Evolutionary conservation across 2,113 vertebrate genomes (phyloP).

Genomic region (Pomatostomus ruficeps): DNA sequence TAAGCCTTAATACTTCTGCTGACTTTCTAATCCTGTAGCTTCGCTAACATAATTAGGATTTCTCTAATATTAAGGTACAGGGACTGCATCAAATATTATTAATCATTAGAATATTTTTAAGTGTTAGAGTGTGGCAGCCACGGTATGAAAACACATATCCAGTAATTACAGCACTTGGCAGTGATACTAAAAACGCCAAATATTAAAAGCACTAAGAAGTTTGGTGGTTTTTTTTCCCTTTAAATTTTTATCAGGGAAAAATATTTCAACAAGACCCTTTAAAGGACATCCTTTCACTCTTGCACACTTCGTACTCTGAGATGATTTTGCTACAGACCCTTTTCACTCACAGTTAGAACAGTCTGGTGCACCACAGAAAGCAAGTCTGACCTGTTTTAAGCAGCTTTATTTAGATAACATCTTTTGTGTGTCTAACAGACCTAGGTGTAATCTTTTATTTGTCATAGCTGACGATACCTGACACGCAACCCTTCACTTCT

Average conservation of each 20-base stretch:
- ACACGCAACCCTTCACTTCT: not conserved
- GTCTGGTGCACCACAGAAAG: not conserved
- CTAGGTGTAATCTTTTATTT: conserved; percentile 11
- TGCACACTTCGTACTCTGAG: not conserved
- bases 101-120: not conserved
- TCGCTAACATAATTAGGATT: not conserved
- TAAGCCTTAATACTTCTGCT: not conserved
- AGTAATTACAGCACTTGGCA: not conserved
- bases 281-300: not conserved
- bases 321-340: not conserved
- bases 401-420: conserved; percentile 51
- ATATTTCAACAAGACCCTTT: not conserved
- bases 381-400: conserved; percentile 45
- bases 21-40: not conserved
- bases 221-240: rapidly evolving
- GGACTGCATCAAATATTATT: not conserved
- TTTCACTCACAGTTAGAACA: not conserved
- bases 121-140: not conserved
- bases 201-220: not conserved
- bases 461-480: not conserved
- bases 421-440: not conserved
- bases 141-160: not conserved
- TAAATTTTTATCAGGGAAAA: not conserved
- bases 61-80: conserved; percentile 23
- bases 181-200: not conserved